Base-by-base conservation (phyloP, 2,113 vertebrate genomes). In the Hippolais icterina region DNA sequence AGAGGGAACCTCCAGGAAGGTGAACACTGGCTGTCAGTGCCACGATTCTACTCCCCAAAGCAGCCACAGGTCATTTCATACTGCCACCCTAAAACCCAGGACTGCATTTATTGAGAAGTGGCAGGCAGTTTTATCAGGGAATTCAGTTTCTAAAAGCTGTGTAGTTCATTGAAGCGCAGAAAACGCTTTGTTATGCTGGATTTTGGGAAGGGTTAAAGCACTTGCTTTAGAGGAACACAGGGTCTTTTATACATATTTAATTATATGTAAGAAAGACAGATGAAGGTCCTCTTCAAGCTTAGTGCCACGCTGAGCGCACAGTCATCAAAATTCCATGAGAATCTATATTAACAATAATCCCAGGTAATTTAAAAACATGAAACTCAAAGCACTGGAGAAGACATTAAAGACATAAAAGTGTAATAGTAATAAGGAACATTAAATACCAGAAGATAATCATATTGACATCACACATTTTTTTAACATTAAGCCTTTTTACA, bases 341-440 rank as follows among this genome's bases (percentile, higher is more conserved):
- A 89, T 46, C n/a, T 68, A 1, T 14, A 65, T 47, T 79, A 66
- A 64, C 16, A 87, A 70, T 57, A 93, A 93, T 56, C 28, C 11
- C 63, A 96, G 39, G 87, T 83, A 91, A 94, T 63, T 87, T 60
- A 80, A 87, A 93, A 88, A 80, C 68, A 72, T 47, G 47, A 83
- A 76, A 21, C 61, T 89, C 59, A 77, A 57, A 49, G 54, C 33
- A 90, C 41, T 49, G 10, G 21, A 87, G 42, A 76, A 71, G 63
- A 85, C 39, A 84, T 50, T 89, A 93, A 87, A 35, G 63, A 69
- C 44, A 63, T 47, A 74, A 83, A 59, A 60, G 21, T 66, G n/a
- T 46, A 83, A 89, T 3, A 74, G 35, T 18, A 91, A 70, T 44
- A 42, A 88, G 42, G 42, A 69, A 5, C 79, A 96, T 72, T 68